phyloP scores from a whole-genome alignment of 2,113 vertebrate species.

The Ursus arctos region DNA sequence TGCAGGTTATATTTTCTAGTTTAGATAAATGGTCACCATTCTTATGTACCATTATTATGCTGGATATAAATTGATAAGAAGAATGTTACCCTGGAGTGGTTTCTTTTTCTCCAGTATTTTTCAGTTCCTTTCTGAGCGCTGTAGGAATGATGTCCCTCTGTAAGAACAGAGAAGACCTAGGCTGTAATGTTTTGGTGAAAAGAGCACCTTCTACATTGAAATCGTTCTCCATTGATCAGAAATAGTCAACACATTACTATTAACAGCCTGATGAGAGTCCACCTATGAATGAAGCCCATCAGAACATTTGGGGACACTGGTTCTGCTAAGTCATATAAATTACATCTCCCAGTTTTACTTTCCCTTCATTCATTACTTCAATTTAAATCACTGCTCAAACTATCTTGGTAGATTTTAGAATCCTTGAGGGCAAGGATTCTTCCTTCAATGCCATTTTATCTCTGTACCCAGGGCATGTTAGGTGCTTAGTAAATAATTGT shows the following conservation, averaged over 20 bases:
- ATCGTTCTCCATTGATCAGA: neutral
- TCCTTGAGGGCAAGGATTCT: neutral
- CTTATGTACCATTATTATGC: neutral
- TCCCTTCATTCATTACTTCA: neutral
- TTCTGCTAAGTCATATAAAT: neutral
- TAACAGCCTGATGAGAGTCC: neutral
- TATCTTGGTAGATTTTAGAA: neutral
- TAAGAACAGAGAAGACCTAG: neutral
- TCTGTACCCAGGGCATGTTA: neutral
- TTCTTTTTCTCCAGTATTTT: neutral
- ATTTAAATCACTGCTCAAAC: neutral
- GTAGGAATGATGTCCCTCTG: neutral
- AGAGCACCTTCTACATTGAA: neutral
- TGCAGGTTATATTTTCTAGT: neutral
- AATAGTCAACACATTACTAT: neutral
- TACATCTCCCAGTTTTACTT: neutral
- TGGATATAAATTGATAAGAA: neutral
- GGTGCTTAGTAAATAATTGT: neutral
- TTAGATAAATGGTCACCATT: neutral
- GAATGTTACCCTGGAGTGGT: neutral
- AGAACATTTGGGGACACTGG: neutral
- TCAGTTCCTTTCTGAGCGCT: neutral
- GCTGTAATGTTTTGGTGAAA: neutral
- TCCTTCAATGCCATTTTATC: constrained; percentile 16
- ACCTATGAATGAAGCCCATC: neutral